These are phyloP conservation scores for Helicorthomorpha holstii DNA, from an alignment of 1,140 invertebrate species.

Conservation along the genomic window DNA sequence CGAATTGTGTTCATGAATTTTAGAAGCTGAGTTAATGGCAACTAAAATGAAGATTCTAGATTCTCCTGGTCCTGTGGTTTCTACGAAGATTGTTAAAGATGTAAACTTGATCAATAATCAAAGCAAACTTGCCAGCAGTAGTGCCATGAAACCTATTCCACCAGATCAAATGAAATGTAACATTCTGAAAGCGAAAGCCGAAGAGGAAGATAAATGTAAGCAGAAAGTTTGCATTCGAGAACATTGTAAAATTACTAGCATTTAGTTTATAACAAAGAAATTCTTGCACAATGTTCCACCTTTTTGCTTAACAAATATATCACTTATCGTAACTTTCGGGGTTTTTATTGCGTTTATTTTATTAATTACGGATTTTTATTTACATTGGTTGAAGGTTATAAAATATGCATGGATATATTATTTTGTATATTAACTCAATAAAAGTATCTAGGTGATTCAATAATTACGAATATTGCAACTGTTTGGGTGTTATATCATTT, in stretches of 20 bases:
- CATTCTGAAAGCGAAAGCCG: constrained; percentile 55
- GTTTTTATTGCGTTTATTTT: too few species aligned
- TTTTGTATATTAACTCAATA: too few species aligned
- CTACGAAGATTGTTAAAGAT: constrained; percentile 17
- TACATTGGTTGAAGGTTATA: too few species aligned
- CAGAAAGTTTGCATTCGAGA: background rate
- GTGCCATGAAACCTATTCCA: constrained; percentile 46
- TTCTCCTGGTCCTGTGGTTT: constrained; percentile 15
- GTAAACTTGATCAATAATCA: constrained; percentile 35
- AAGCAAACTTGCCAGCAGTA: constrained; percentile 21
- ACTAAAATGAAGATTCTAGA: constrained; percentile 27
- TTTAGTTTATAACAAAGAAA: too few species aligned
- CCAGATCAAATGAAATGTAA: constrained; percentile 85
- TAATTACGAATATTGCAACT: too few species aligned
- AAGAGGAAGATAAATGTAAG: constrained; percentile 30
- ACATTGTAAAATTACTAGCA: background rate
- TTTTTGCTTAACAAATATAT: background rate
- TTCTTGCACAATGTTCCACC: background rate
- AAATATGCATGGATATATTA: too few species aligned
- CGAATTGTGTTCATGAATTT: too few species aligned
- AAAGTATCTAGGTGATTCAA: too few species aligned
- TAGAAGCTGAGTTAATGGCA: constrained; percentile 25
- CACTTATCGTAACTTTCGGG: too few species aligned
- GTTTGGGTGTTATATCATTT: too few species aligned
- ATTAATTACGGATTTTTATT: too few species aligned